These are phyloP conservation scores for Hemicrepidius hirtus DNA, from an alignment of 2,888 invertebrate genomes.

Conservation along the genomic window DNA sequence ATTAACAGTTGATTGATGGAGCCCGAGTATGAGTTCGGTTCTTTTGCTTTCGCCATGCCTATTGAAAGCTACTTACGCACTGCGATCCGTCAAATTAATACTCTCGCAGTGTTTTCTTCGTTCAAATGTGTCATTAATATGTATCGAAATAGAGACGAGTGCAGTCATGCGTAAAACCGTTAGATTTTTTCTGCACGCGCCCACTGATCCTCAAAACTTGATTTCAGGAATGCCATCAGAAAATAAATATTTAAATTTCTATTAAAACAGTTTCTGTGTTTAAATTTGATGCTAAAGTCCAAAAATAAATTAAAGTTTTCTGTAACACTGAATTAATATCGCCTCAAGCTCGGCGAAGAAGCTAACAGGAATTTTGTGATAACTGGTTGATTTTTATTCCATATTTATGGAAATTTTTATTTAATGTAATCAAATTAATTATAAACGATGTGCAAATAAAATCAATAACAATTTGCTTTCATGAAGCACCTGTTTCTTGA, in stretches of 20 bases:
- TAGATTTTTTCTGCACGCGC: conserved; percentile 41
- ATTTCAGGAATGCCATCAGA: conserved; percentile 40
- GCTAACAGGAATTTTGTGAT: not conserved
- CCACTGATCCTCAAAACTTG: conserved; percentile 43
- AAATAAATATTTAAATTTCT: conserved; percentile 29
- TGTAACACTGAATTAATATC: not conserved
- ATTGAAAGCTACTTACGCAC: conserved; percentile 32
- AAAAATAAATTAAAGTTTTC: conserved; percentile 13
- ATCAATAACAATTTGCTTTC: not conserved
- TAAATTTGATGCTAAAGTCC: conserved; percentile 7
- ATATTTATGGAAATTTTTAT: conserved; percentile 1
- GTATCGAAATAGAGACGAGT: conserved; percentile 34
- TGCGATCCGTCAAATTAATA: conserved; percentile 32
- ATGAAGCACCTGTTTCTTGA: not conserved
- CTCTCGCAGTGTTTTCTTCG: conserved; percentile 20
- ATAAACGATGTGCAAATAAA: not conserved
- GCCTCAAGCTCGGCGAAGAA: not conserved
- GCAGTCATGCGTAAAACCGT: conserved; percentile 34
- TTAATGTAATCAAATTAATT: conserved; percentile 2
- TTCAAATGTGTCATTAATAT: conserved; percentile 37
- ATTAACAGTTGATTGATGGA: conserved; percentile 41
- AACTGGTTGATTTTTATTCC: not conserved
- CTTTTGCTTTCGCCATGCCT: conserved; percentile 29
- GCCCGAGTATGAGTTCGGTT: conserved; percentile 5
- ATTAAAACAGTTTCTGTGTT: conserved; percentile 28